These are phyloP conservation scores for Scrobipalpa atriplicella DNA, from an alignment of 2,888 invertebrate species.

Conservation along the genomic window DNA sequence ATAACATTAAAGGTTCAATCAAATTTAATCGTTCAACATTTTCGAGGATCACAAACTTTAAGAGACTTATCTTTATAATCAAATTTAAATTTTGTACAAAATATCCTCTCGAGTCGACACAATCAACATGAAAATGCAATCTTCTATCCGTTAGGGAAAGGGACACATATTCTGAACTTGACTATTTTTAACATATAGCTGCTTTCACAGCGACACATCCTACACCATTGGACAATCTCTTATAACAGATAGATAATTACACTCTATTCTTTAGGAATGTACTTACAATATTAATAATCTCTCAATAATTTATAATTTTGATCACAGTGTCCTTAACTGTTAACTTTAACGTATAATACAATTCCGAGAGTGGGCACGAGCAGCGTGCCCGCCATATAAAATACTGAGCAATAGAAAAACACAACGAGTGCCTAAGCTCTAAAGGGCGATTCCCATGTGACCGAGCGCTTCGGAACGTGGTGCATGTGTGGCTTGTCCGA, in stretches of 20 bases:
- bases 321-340: constrained; percentile 82
- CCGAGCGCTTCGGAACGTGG: background rate
- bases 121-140: constrained; percentile 64
- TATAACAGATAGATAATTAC: constrained; percentile 68
- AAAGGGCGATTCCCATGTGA: constrained; percentile 7
- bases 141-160: constrained; percentile 57
- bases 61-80: constrained; percentile 69
- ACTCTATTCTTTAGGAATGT: constrained; percentile 79
- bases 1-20: constrained; percentile 64
- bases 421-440: constrained; percentile 64
- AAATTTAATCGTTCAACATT: constrained; percentile 78
- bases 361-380: constrained; percentile 70
- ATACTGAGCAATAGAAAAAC: constrained; percentile 82
- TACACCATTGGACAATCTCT: constrained; percentile 64
- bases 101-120: constrained; percentile 71
- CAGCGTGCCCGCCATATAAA: constrained; percentile 72
- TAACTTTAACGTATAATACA: constrained; percentile 80
- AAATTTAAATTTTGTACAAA: constrained; percentile 79
- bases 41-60: constrained; percentile 77
- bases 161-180: constrained; percentile 63
- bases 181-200: constrained; percentile 40
- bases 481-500: background rate
- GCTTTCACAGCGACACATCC: constrained; percentile 29
- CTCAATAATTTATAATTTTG: constrained; percentile 83
- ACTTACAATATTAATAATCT: constrained; percentile 80